Conservation (phyloP, 2,113 vertebrate species). For the Sebastes fasciatus region DNA sequence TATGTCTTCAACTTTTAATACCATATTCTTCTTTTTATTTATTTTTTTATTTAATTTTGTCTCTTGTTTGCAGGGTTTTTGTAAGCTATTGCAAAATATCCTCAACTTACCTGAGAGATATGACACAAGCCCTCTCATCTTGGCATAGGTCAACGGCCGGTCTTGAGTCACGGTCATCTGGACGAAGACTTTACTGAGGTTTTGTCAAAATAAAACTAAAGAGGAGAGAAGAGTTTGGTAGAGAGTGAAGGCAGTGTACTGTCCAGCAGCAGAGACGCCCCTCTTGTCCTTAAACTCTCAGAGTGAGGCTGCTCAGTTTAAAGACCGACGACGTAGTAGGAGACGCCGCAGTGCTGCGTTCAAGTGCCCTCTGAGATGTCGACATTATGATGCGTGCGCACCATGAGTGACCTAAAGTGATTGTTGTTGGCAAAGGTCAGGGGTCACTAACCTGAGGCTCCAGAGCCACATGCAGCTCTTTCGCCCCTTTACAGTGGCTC, state of each 20-base stretch:
- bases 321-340: conserved; percentile 27
- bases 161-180: conserved; percentile 75
- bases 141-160: conserved; percentile 75
- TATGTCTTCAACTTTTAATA: no score
- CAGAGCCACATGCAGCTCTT: no score
- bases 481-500: no score
- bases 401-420: neutral
- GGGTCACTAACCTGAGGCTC: no score
- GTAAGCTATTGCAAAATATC: neutral
- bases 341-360: conserved; percentile 45
- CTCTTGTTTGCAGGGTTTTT: no score
- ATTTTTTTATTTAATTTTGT: no score
- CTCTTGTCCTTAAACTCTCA: neutral
- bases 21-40: no score
- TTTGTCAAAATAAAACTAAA: neutral
- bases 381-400: neutral
- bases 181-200: neutral
- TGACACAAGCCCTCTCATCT: conserved; percentile 80
- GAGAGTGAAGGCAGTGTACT: neutral
- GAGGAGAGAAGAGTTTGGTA: neutral
- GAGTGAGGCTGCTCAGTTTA: conserved; percentile 7
- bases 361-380: conserved; percentile 19
- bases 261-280: neutral
- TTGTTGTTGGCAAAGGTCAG: no score
- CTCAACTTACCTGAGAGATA: conserved; percentile 80